Conservation (phyloP, 2,888 invertebrate species). For the Myopa tessellatipennis region DNA sequence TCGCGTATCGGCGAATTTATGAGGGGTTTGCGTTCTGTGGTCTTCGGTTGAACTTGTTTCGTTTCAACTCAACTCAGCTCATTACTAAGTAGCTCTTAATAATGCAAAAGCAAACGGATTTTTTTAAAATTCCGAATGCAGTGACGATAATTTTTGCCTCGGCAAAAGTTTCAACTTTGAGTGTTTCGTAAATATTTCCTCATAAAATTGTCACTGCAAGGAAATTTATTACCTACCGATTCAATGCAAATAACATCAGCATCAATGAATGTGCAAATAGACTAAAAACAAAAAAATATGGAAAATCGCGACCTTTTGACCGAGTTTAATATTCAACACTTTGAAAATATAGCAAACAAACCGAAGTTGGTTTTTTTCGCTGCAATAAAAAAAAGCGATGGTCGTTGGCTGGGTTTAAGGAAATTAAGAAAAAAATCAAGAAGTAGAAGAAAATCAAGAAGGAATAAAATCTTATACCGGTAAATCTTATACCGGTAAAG, state of each 20-base stretch:
- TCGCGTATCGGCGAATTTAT: neutral
- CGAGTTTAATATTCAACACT: neutral
- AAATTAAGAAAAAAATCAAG: no score
- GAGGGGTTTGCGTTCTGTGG: neutral
- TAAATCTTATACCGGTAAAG: neutral
- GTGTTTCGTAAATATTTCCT: conserved; percentile 38
- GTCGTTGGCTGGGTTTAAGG: no score
- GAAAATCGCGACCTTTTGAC: neutral
- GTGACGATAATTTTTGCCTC: neutral
- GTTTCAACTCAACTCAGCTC: neutral
- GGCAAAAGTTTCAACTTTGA: conserved; percentile 13
- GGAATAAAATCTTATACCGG: no score
- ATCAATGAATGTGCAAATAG: neutral
- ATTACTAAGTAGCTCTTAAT: neutral
- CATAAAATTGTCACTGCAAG: conserved; percentile 30
- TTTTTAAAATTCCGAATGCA: neutral
- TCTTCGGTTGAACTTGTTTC: neutral
- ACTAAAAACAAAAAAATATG: neutral
- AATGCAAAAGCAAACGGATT: neutral
- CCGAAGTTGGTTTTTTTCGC: no score
- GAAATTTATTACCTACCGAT: conserved; percentile 17
- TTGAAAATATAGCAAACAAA: no score
- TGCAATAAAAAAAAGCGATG: no score
- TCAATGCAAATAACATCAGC: conserved; percentile 1
- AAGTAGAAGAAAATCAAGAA: no score